These are phyloP conservation scores for Drosophila flavopinicola DNA, from an alignment of 2,888 invertebrate species.

Conservation along the genomic window DNA sequence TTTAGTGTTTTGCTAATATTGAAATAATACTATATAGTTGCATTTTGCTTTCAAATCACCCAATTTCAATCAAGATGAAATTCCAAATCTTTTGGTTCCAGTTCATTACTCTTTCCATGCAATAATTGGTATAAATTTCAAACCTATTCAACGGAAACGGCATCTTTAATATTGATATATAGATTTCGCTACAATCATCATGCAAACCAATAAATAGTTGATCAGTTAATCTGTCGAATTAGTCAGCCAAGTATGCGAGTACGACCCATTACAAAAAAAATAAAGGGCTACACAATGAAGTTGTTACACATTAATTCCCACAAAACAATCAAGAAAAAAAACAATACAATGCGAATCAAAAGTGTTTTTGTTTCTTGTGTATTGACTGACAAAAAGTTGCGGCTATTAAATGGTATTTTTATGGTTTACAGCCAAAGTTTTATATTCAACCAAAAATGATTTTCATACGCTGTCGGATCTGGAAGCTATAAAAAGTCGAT, in stretches of 20 bases:
- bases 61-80: no score
- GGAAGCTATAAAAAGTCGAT: constrained; percentile 58
- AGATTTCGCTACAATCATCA: not conserved
- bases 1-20: no score
- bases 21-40: no score
- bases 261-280: not conserved
- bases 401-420: constrained; percentile 29
- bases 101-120: no score
- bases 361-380: constrained; percentile 3
- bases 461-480: constrained; percentile 27
- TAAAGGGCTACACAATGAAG: not conserved
- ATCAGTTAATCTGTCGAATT: constrained; percentile 1
- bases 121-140: no score
- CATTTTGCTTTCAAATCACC: no score
- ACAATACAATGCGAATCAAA: not conserved
- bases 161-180: no score
- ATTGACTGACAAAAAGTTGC: constrained; percentile 38
- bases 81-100: no score
- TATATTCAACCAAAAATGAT: constrained; percentile 24
- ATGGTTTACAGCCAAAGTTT: constrained; percentile 24
- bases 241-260: not conserved
- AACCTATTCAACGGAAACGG: no score
- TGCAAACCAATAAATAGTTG: not conserved
- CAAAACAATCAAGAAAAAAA: constrained; percentile 34
- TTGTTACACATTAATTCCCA: constrained; percentile 4